Percentiles rank a stretch among this genome's conserved stretches.
phyloP scores from a whole-genome alignment of 2,797 vertebrate genomes.

The Gobio occitaniae region DNA sequence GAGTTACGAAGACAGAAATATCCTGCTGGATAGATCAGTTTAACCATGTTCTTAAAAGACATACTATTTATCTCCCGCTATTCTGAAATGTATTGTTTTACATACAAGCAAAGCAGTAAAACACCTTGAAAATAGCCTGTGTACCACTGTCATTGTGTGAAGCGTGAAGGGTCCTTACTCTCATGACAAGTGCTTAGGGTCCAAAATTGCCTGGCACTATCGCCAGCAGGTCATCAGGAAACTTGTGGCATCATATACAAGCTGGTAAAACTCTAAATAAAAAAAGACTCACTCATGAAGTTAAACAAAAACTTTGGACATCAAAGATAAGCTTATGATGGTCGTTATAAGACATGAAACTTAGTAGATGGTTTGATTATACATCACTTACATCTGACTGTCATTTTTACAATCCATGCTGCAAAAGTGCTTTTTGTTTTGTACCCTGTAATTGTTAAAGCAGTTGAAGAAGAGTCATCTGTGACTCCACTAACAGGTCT shows the following conservation, averaged over 20 bases:
- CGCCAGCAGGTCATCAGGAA: not conserved
- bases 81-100: constrained; percentile 29
- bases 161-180: not conserved
- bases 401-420: not conserved
- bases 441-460: not conserved
- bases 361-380: not conserved
- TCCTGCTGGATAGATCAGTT: constrained; percentile 52
- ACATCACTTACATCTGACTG: not conserved
- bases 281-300: not conserved
- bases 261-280: not conserved
- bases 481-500: not conserved
- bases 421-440: not conserved
- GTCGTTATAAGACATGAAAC: not conserved
- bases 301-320: not conserved
- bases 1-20: constrained; percentile 51
- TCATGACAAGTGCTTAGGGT: not conserved
- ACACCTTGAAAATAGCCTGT: not conserved
- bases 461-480: not conserved
- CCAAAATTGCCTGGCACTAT: not conserved
- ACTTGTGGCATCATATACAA: not conserved
- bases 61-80: constrained; percentile 47
- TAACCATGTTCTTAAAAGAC: constrained; percentile 46
- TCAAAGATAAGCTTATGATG: not conserved
- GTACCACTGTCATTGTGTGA: not conserved
- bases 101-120: constrained; percentile 12